Conservation (phyloP, 2,797 vertebrate species). For the Antennarius maculatus region DNA sequence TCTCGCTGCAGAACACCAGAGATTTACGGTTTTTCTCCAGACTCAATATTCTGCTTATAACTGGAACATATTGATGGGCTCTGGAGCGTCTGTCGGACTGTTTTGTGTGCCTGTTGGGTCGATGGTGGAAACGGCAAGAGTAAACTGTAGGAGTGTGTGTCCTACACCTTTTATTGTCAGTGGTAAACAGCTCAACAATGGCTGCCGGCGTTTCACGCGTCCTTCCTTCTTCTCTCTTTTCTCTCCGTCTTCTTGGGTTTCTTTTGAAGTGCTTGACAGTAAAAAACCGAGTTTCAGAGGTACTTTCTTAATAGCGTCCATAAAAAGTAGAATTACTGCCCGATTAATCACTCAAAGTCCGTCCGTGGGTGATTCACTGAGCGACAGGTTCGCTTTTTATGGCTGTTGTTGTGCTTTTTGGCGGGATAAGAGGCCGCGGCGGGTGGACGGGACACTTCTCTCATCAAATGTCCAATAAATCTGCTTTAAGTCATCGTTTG, state of each 20-base stretch:
- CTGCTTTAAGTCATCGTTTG: conserved; percentile 20
- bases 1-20: conserved; percentile 58
- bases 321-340: conserved; percentile 56
- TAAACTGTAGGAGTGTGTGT: conserved; percentile 14
- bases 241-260: conserved; percentile 27
- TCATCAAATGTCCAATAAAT: conserved; percentile 33
- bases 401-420: conserved; percentile 36
- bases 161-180: conserved; percentile 16
- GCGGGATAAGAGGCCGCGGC: conserved; percentile 29
- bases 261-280: conserved; percentile 33
- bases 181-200: conserved; percentile 36
- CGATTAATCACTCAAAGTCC: conserved; percentile 59
- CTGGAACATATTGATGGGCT: conserved; percentile 37
- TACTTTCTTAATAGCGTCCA: conserved; percentile 45
- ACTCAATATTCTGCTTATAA: conserved; percentile 43
- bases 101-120: conserved; percentile 21
- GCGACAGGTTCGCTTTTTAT: conserved; percentile 49
- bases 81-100: conserved; percentile 22
- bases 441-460: conserved; percentile 5
- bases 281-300: conserved; percentile 51
- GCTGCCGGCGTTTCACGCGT: conserved; percentile 19
- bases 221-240: conserved; percentile 22
- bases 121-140: conserved; percentile 1
- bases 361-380: conserved; percentile 49
- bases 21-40: conserved; percentile 59